Conservation (phyloP, 2,888 invertebrate genomes). For the Drosophila quinaria region DNA sequence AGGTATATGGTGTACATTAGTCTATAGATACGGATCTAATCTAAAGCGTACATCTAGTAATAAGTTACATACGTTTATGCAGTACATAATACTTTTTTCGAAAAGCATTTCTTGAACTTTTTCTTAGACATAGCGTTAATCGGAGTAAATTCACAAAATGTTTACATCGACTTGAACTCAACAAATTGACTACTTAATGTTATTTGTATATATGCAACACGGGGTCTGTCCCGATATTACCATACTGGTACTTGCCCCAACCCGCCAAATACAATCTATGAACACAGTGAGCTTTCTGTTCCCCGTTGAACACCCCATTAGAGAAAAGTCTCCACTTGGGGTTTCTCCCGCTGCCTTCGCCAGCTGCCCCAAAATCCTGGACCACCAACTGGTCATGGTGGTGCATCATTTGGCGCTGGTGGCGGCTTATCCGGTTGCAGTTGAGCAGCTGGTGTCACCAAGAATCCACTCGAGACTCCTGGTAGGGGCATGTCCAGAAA, state of each 20-base stretch:
- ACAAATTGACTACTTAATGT: conserved; percentile 80
- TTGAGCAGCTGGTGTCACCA: conserved; percentile 56
- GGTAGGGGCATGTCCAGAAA: conserved; percentile 68
- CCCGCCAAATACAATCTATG: conserved; percentile 62
- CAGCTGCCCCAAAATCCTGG: conserved; percentile 42
- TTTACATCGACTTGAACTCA: conserved; percentile 30
- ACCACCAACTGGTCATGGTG: conserved; percentile 74
- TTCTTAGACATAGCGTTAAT: conserved; percentile 23
- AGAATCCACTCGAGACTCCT: conserved; percentile 67
- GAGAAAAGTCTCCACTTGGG: conserved; percentile 74
- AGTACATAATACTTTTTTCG: conserved; percentile 51
- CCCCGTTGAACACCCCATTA: conserved; percentile 44
- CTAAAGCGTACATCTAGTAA: conserved; percentile 52
- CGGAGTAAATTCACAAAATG: conserved; percentile 2
- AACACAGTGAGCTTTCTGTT: conserved; percentile 79
- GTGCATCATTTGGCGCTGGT: conserved; percentile 79
- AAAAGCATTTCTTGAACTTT: conserved; percentile 25
- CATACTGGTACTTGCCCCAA: conserved; percentile 20
- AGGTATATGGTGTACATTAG: conserved; percentile 29
- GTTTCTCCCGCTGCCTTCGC: conserved; percentile 19
- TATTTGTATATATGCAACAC: conserved; percentile 42
- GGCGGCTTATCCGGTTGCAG: conserved; percentile 64
- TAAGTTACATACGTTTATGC: conserved; percentile 50
- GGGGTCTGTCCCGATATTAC: conserved; percentile 33
- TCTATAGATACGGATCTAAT: conserved; percentile 41